These are phyloP conservation scores for Neria commutata DNA, from an alignment of 2,888 invertebrate species.

Conservation along the genomic window DNA sequence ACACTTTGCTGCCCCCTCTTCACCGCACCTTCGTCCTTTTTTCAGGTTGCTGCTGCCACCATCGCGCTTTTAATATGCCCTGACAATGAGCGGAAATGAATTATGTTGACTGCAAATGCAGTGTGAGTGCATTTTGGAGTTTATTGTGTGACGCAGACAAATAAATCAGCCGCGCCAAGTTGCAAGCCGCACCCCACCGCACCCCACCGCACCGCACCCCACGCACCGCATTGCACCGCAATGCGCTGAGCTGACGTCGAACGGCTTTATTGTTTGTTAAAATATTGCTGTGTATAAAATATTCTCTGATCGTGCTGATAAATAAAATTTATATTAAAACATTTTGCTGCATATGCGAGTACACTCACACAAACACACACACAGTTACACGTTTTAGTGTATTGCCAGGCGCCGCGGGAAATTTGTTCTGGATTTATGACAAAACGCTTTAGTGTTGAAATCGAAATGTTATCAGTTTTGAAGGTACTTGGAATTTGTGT, in stretches of 20 bases:
- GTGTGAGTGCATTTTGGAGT: slow-evolving; percentile 51
- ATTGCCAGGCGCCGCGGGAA: too few relatives aligned
- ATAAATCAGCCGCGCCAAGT: slow-evolving; percentile 5
- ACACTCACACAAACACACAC: too few relatives aligned
- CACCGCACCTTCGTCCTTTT: neutral
- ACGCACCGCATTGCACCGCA: too few relatives aligned
- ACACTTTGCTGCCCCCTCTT: neutral
- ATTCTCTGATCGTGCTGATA: slow-evolving; percentile 1
- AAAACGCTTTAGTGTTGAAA: too few relatives aligned
- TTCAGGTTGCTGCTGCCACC: slow-evolving; percentile 33
- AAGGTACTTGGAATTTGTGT: too few relatives aligned
- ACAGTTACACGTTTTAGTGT: too few relatives aligned
- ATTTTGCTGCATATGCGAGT: too few relatives aligned
- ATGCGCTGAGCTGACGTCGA: too few relatives aligned
- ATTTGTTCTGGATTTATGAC: too few relatives aligned
- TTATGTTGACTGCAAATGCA: slow-evolving; percentile 44
- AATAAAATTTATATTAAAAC: neutral
- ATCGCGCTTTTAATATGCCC: slow-evolving; percentile 44
- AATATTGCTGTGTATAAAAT: slow-evolving; percentile 3
- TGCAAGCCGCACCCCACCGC: too few relatives aligned
- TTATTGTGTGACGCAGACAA: slow-evolving; percentile 40
- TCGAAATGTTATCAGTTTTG: too few relatives aligned
- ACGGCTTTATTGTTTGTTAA: slow-evolving; percentile 5
- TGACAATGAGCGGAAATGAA: slow-evolving; percentile 60
- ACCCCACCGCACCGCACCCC: too few relatives aligned